Evolutionary conservation across 2,888 invertebrate genomes (phyloP), one percentile per base, ranked within the genome.

Genomic region (Clitarchus hookeri): DNA sequence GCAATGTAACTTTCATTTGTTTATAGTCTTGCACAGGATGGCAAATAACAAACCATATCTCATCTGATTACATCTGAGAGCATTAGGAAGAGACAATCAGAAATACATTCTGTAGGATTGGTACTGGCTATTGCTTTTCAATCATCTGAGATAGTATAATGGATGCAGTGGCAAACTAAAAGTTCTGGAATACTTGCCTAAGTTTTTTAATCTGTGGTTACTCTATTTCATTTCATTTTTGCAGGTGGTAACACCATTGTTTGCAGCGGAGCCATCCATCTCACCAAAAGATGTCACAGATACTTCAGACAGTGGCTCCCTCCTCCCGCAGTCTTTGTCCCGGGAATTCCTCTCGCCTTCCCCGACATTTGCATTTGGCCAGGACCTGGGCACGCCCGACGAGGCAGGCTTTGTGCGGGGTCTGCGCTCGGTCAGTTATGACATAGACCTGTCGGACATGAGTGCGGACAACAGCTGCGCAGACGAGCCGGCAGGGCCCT

Each of bases 391-490:
- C 89, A 94, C 94, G 0, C 94, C 94, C 0, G 95, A 95, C 85
- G 95, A 95, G 85, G 94, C 95, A 54, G 93, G 92, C 84, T 92
- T 91, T 0, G 89, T 91, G 13, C 88, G 88, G 25, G 88, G 88
- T 79, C 84, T 88, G 27, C 87, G 86, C 85, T 86, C 95, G 89
- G 94, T 96, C 23, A 96, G 96, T 90, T 96, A 96, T 88, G 96
- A 96, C 89, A 95, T 96, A 86, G 96, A 96, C 90, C 92, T 96
- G 87, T 96, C 96, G 6, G 96, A 96, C 91, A 92, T 95, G 79
- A 96, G 95, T 89, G 95, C 93, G 0, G 96, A 96, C 13, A 95
- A 95, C 89, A 95, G 95, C 88, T 92, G 94, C 44, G 94, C 94
- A 0, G 96, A 95, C 23, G 87, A 89, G 78, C 84, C 86, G 84